Conservation (phyloP, 2,888 invertebrate species). For the Mythimna albipuncta region DNA sequence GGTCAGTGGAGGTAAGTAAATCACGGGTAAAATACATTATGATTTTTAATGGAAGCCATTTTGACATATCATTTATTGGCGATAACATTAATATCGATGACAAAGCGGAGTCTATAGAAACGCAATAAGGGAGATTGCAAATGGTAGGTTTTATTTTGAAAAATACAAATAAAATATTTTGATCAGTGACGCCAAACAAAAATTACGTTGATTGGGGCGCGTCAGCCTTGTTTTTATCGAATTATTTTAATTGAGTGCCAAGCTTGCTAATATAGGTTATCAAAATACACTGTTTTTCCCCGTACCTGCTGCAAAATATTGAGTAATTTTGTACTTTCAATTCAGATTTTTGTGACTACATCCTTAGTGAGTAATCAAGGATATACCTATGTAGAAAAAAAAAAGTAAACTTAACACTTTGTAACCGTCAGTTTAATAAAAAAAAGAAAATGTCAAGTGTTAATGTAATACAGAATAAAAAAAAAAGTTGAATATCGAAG, state of each 20-base stretch:
- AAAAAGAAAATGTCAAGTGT: slow-evolving; percentile 30
- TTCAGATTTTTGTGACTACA: no score
- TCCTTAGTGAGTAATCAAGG: no score
- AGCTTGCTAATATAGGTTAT: slow-evolving; percentile 10
- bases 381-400: no score
- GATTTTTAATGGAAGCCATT: slow-evolving; percentile 41
- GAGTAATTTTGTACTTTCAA: neutral
- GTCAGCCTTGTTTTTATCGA: slow-evolving; percentile 20
- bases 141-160: neutral
- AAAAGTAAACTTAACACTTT: slow-evolving; percentile 8
- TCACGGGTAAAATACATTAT: slow-evolving; percentile 48
- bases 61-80: slow-evolving; percentile 35
- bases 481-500: slow-evolving; percentile 45
- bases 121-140: neutral
- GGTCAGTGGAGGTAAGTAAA: slow-evolving; percentile 42
- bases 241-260: slow-evolving; percentile 35
- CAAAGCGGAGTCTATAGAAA: slow-evolving; percentile 15
- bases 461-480: slow-evolving; percentile 41
- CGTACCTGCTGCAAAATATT: slow-evolving; percentile 6
- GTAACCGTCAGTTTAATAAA: slow-evolving; percentile 13
- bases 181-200: slow-evolving; percentile 9
- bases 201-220: slow-evolving; percentile 30
- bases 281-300: slow-evolving; percentile 6
- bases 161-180: slow-evolving; percentile 27
- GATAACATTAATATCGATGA: slow-evolving; percentile 12